phyloP scores from a whole-genome alignment of 2,888 invertebrate genomes.

The Melanostoma scalare region DNA sequence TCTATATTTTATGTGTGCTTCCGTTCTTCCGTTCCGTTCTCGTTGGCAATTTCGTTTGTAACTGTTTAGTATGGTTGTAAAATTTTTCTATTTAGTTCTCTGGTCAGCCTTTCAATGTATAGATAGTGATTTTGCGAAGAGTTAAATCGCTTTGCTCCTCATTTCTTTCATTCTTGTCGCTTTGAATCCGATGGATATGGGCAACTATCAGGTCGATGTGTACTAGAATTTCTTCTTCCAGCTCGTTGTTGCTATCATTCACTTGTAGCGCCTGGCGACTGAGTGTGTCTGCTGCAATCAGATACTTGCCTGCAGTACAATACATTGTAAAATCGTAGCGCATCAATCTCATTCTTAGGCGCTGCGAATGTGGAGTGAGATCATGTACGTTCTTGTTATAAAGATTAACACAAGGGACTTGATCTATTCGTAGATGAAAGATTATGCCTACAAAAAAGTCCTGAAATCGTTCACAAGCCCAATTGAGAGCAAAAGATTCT shows the following conservation, averaged over 20 bases:
- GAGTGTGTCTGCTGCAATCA: constrained; percentile 17
- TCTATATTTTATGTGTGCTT: too few relatives aligned
- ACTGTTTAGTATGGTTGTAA: constrained; percentile 1
- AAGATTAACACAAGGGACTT: too few relatives aligned
- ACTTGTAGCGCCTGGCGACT: background rate
- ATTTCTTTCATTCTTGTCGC: too few relatives aligned
- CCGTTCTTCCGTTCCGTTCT: too few relatives aligned
- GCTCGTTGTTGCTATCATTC: background rate
- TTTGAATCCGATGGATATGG: background rate
- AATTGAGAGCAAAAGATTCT: constrained; percentile 37
- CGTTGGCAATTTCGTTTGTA: constrained; percentile 14
- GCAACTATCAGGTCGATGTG: constrained; percentile 3
- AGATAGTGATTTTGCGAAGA: constrained; percentile 16
- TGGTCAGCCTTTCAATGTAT: constrained; percentile 12
- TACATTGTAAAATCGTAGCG: constrained; percentile 21
- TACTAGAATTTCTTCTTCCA: constrained; percentile 6
- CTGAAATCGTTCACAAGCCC: constrained; percentile 76
- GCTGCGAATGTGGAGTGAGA: constrained; percentile 7
- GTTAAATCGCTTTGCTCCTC: constrained; percentile 2
- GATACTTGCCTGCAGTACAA: constrained; percentile 3
- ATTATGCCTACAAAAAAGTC: constrained; percentile 78
- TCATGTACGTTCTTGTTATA: constrained; percentile 17
- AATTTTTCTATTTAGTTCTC: background rate
- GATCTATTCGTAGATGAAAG: constrained; percentile 75
- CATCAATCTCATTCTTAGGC: constrained; percentile 33